Conservation (phyloP, 2,113 vertebrate genomes). For the Pseudopipra pipra region DNA sequence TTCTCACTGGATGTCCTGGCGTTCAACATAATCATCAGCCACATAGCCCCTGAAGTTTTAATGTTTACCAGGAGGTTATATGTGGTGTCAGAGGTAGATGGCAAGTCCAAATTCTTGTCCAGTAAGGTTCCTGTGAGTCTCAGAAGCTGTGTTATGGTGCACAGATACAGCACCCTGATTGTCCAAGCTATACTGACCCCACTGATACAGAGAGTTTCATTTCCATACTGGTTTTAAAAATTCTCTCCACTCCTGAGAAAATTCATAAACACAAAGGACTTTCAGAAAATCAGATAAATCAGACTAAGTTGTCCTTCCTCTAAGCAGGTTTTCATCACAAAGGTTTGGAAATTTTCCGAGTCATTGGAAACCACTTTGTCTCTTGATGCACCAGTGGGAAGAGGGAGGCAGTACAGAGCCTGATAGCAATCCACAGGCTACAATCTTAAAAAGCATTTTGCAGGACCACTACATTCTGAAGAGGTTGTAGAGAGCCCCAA, state of each 20-base stretch:
- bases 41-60: slow-evolving; percentile 45
- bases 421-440: not conserved
- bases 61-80: slow-evolving; percentile 42
- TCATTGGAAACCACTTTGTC: not conserved
- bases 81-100: slow-evolving; percentile 9
- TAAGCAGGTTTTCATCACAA: not conserved
- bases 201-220: not conserved
- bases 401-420: not conserved
- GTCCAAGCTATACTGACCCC: not conserved
- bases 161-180: not conserved
- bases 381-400: not conserved
- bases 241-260: not conserved
- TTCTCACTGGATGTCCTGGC: slow-evolving; percentile 4
- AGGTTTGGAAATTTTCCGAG: not conserved
- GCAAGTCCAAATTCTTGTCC: not conserved
- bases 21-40: slow-evolving; percentile 9
- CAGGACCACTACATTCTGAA: not conserved
- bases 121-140: not conserved
- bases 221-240: not conserved
- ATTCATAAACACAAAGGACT: not conserved
- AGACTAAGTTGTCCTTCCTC: not conserved
- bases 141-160: not conserved
- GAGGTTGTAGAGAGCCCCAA: not conserved
- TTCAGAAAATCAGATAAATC: not conserved
- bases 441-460: not conserved